These are phyloP conservation scores for Trissolcus basalis DNA, from an alignment of 1,140 invertebrate genomes.

Conservation along the genomic window DNA sequence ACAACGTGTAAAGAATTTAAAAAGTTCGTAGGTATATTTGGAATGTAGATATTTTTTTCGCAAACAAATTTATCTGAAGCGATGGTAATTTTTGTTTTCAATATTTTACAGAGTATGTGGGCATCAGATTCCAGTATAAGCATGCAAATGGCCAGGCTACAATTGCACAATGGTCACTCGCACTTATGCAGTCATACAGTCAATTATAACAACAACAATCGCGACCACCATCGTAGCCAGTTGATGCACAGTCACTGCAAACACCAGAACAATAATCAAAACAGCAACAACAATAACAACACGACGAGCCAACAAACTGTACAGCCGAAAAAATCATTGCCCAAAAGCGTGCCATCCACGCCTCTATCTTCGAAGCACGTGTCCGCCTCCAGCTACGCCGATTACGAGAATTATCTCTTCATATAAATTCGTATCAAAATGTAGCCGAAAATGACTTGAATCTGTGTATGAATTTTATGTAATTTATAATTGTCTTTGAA, in stretches of 20 bases:
- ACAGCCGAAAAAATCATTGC: constrained; percentile 61
- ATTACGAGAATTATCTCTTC: constrained; percentile 81
- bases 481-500: too few species aligned
- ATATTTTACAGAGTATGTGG: constrained; percentile 71
- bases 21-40: too few species aligned
- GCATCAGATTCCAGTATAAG: constrained; percentile 74
- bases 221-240: constrained; percentile 55
- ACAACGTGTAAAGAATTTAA: too few species aligned
- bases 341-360: constrained; percentile 72
- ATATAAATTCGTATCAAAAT: constrained; percentile 67
- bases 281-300: constrained; percentile 24
- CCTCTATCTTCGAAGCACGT: constrained; percentile 72
- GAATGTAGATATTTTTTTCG: too few species aligned
- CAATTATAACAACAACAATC: constrained; percentile 47
- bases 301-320: constrained; percentile 64
- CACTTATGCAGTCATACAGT: constrained; percentile 35
- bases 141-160: constrained; percentile 70
- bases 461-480: too few species aligned
- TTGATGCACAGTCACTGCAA: constrained; percentile 31
- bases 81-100: neutral
- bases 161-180: constrained; percentile 62
- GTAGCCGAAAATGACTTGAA: neutral
- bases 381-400: constrained; percentile 73
- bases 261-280: constrained; percentile 40
- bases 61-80: too few species aligned